Conservation (phyloP, 1,140 invertebrate species). For the Rhagoletis zephyria region DNA sequence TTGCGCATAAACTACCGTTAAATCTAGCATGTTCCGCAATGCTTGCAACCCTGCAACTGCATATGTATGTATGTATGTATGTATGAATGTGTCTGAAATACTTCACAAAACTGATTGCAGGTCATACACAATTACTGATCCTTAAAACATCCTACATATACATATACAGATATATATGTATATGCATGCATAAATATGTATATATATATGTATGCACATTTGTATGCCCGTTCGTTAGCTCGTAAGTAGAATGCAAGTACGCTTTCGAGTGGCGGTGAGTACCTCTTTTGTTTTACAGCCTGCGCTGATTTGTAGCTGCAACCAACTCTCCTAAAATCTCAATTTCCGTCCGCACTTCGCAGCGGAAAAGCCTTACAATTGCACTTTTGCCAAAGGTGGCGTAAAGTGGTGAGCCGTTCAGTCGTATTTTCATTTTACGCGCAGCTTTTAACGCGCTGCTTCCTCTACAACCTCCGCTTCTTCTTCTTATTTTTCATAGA, state of each 20-base stretch:
- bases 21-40: background rate
- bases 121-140: slow-evolving; percentile 10
- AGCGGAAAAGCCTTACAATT: background rate
- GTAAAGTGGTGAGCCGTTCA: background rate
- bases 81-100: too few species aligned
- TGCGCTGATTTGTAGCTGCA: slow-evolving; percentile 19
- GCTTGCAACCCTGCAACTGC: background rate
- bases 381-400: background rate
- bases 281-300: slow-evolving; percentile 27
- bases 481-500: background rate
- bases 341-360: background rate
- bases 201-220: too few species aligned
- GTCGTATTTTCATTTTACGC: background rate
- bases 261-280: background rate
- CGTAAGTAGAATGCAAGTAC: too few species aligned
- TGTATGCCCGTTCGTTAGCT: too few species aligned
- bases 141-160: background rate
- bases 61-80: too few species aligned
- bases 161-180: background rate
- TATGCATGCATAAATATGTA: background rate
- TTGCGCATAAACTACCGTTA: slow-evolving; percentile 24
- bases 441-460: background rate
- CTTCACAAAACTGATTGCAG: background rate
- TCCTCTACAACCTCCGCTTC: background rate
- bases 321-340: background rate